phyloP scores from a whole-genome alignment of 2,888 invertebrate species.

The Troides helena region DNA sequence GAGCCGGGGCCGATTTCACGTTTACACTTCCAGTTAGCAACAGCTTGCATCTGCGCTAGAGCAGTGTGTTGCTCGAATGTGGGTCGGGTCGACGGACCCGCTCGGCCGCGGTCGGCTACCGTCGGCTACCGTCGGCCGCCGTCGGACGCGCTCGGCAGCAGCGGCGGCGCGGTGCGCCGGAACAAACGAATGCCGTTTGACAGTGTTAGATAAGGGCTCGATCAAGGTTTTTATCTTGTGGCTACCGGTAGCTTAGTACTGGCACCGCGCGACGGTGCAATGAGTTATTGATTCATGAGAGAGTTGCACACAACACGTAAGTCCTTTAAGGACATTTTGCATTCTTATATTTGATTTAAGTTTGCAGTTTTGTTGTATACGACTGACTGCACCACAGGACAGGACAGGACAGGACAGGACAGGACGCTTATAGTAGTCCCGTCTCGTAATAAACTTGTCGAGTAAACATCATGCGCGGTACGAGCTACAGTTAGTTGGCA shows the following conservation, averaged over 20 bases:
- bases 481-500: too few relatives aligned
- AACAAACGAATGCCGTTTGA: conserved; percentile 9
- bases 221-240: conserved; percentile 20
- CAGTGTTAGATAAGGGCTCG: conserved; percentile 27
- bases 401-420: too few relatives aligned
- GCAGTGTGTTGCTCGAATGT: conserved; percentile 40
- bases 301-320: too few relatives aligned
- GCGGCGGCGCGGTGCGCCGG: background rate
- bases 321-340: too few relatives aligned
- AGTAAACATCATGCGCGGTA: too few relatives aligned
- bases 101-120: conserved; percentile 35
- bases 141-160: background rate
- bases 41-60: conserved; percentile 35
- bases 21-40: conserved; percentile 23
- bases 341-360: too few relatives aligned
- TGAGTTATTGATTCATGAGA: too few relatives aligned
- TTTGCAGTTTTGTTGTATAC: too few relatives aligned
- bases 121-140: conserved; percentile 2
- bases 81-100: conserved; percentile 55
- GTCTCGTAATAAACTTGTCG: too few relatives aligned
- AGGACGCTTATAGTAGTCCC: too few relatives aligned
- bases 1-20: background rate
- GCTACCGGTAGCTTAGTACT: background rate
- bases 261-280: background rate
- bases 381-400: too few relatives aligned